Conservation (phyloP, 2,113 vertebrate genomes). For the Sinosuthora webbiana region DNA sequence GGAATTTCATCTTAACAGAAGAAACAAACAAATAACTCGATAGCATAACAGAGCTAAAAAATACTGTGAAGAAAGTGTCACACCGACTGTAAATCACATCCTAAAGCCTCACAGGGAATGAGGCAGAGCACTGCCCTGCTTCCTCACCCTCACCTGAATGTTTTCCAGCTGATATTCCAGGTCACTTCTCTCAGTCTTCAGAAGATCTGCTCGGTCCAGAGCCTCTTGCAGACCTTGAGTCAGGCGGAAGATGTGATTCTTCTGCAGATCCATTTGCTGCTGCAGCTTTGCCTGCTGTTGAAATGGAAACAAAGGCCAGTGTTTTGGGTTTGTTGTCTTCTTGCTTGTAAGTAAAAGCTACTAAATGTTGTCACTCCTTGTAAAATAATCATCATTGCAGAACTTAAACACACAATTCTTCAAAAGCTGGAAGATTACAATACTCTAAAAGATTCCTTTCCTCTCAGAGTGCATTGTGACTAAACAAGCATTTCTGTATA, state of each 20-base stretch:
- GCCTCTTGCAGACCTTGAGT: conserved; percentile 98
- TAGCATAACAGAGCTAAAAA: neutral
- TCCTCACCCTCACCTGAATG: conserved; percentile 85
- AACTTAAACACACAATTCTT: neutral
- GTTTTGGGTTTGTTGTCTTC: neutral
- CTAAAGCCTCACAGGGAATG: neutral
- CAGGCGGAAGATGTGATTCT: conserved; percentile 95
- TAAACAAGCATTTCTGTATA: neutral
- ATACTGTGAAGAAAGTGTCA: neutral
- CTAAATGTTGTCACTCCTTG: neutral
- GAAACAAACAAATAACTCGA: neutral
- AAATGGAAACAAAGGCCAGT: neutral
- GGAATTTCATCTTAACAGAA: neutral
- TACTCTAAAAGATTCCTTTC: neutral
- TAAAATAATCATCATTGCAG: neutral
- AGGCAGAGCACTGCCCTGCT: neutral
- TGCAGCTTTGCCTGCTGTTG: conserved; percentile 94
- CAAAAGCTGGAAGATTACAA: neutral
- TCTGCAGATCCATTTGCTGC: conserved; percentile 98
- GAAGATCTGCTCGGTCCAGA: conserved; percentile 92
- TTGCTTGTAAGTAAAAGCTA: neutral
- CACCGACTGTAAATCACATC: neutral
- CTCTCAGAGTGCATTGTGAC: neutral
- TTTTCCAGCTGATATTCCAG: conserved; percentile 98
- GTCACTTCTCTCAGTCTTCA: conserved; percentile 96